phyloP scores from a whole-genome alignment of 2,888 invertebrate genomes.

The Iphiclides podalirius region DNA sequence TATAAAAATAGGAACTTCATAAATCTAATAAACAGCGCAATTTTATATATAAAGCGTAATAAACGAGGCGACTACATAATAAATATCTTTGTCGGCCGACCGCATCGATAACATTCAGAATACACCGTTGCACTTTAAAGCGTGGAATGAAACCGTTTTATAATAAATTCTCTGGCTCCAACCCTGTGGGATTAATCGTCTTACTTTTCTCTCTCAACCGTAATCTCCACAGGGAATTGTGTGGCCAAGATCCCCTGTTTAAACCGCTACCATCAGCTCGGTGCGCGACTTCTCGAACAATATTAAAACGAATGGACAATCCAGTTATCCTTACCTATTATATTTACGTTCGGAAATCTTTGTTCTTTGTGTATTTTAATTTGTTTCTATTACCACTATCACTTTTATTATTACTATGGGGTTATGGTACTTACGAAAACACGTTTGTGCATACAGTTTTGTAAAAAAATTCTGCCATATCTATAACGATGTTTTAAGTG shows the following conservation, averaged over 20 bases:
- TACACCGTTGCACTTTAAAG: constrained; percentile 52
- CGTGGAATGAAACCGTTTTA: constrained; percentile 66
- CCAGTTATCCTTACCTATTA: background rate
- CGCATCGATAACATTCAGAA: constrained; percentile 45
- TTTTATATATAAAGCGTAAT: constrained; percentile 35
- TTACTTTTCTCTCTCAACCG: constrained; percentile 72
- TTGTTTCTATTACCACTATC: too few species aligned
- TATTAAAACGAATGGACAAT: constrained; percentile 14
- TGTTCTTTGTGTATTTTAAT: too few species aligned
- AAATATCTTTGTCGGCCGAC: constrained; percentile 39
- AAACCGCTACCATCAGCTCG: constrained; percentile 46
- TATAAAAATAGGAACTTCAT: too few species aligned
- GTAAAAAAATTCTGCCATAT: too few species aligned
- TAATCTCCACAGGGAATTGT: constrained; percentile 74
- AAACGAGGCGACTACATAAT: constrained; percentile 34
- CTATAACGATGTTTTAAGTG: too few species aligned
- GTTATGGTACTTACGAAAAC: too few species aligned
- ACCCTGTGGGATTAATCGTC: constrained; percentile 75
- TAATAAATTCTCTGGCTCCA: constrained; percentile 68
- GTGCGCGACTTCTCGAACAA: constrained; percentile 28
- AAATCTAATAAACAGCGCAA: constrained; percentile 37
- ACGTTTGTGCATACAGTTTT: too few species aligned
- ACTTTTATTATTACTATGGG: too few species aligned
- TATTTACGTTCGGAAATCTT: background rate
- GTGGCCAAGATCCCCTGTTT: constrained; percentile 58